Evolutionary conservation across 2,113 vertebrate genomes (phyloP), one percentile per base, ranked within the genome.

Genomic region (Edolisoma coerulescens): DNA sequence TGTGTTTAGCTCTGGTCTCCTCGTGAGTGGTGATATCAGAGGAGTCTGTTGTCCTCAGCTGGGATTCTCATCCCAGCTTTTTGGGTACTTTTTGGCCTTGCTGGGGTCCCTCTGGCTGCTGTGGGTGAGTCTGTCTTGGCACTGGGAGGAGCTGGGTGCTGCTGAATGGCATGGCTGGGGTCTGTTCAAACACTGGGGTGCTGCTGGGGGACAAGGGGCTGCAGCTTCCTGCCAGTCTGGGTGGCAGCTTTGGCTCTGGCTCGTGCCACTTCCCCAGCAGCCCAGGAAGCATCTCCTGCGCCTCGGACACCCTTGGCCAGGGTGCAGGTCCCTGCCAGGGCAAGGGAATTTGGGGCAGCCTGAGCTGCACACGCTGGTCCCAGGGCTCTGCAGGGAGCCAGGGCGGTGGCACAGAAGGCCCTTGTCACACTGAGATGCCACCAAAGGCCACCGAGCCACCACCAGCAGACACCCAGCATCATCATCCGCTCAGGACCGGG

Each of bases 391-490:
- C 37, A 57, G 56, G 28, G n/a, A 75, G 50, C 60, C 37, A 41
- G 65, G 42, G 37, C 30, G 50, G 70, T 1, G 22, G n/a, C 65
- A 45, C 6, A 1, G 26, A 16, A 30, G 5, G 21, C 3, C 12
- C 0, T 10, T 45, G 61, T 30, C 44, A 42, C 0, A 1, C 23
- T 0, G 8, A 45, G 68, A 4, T 68, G 57, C n/a, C n/a, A 27
- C 95, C 3, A 1, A 49, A 28, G 61, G 50, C 14, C 76, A 77
- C 50, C 0, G 3, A 39, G 20, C 18, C 45, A 16, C 27, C 44
- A 50, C 2, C 21, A 63, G 57, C 2, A 1, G 59, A 8, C 27
- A 32, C 13, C 41, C 45, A 18, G 35, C 0, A 0, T 11, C 7
- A 8, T 10, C 18, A 6, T 15, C 50, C 22, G 2, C 57, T 5